phyloP scores from a whole-genome alignment of 2,113 vertebrate species.

The Lophura nycthemera region DNA sequence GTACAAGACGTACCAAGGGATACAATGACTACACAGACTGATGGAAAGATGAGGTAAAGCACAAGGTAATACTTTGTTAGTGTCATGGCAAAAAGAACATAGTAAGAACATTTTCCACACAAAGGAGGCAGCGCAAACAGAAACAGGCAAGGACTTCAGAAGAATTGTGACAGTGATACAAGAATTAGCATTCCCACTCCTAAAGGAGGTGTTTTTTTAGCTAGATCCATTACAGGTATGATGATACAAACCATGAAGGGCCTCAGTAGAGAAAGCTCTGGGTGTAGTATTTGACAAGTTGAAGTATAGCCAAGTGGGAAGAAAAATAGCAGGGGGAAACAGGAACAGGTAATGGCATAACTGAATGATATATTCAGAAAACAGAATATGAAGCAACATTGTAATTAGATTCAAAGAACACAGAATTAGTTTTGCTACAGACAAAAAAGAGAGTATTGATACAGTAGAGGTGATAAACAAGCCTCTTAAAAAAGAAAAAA shows the following conservation, averaged over 20 bases:
- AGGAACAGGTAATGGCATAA: rapidly evolving
- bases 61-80: background rate
- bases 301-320: background rate
- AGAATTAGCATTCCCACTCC: background rate
- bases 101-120: background rate
- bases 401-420: background rate
- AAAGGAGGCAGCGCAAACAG: background rate
- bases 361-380: background rate
- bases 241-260: background rate
- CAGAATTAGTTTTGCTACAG: background rate
- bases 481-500: background rate
- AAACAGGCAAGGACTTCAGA: background rate
- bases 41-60: background rate
- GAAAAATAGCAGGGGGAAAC: background rate
- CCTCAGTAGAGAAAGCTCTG: background rate
- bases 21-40: background rate
- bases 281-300: background rate
- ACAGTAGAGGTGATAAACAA: background rate
- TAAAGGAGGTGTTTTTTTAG: background rate
- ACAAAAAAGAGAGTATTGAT: background rate
- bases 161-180: background rate
- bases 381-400: background rate
- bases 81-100: background rate
- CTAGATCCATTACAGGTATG: background rate
- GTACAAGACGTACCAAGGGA: background rate